phyloP scores from a whole-genome alignment of 2,888 invertebrate genomes.

The Malacosoma neustria region DNA sequence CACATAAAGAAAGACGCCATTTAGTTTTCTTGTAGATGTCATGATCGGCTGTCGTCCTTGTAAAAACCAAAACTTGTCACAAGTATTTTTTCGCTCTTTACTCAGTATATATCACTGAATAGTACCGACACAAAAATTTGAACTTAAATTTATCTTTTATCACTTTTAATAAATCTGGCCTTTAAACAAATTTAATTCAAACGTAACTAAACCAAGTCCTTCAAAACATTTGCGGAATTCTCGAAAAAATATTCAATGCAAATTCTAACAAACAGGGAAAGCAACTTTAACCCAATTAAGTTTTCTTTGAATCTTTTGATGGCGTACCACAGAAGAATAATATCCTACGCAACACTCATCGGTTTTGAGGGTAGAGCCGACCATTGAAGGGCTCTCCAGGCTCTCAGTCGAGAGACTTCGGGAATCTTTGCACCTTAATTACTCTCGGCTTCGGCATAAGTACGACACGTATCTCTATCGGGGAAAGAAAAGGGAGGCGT shows the following conservation, averaged over 20 bases:
- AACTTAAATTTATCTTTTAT: not conserved
- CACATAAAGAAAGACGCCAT: too few relatives aligned
- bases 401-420: constrained; percentile 58
- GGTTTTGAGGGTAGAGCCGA: constrained; percentile 56
- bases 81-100: too few relatives aligned
- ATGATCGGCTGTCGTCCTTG: too few relatives aligned
- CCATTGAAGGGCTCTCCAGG: constrained; percentile 54
- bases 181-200: not conserved
- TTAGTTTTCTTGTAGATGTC: too few relatives aligned
- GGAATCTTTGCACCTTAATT: constrained; percentile 74
- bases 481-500: constrained; percentile 39
- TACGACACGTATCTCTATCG: constrained; percentile 57
- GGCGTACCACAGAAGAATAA: constrained; percentile 43
- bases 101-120: too few relatives aligned
- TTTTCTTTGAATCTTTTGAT: constrained; percentile 61
- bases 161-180: not conserved
- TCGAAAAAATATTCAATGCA: not conserved
- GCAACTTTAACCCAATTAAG: constrained; percentile 45
- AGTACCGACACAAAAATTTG: too few relatives aligned
- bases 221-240: not conserved
- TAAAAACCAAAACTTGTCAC: too few relatives aligned
- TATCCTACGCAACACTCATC: constrained; percentile 61
- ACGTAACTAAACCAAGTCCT: not conserved
- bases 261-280: not conserved
- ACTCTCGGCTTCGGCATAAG: constrained; percentile 52